phyloP scores from a whole-genome alignment of 2,113 vertebrate species.

The Tichodroma muraria region DNA sequence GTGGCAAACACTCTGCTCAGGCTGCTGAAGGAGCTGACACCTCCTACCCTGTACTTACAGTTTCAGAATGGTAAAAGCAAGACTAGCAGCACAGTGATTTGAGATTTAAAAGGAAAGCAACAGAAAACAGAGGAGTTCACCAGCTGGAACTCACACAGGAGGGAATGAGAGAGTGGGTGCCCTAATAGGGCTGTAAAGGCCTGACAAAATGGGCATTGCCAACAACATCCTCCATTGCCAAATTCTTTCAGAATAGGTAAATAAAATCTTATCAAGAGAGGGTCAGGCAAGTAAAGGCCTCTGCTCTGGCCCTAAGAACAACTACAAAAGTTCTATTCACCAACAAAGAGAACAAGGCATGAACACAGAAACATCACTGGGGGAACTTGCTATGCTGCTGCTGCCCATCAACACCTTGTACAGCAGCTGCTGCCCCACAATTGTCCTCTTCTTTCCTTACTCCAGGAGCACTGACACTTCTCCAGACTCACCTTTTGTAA shows the following conservation, averaged over 20 bases:
- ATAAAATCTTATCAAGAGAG: not conserved
- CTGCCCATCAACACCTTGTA: not conserved
- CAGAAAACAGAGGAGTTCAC: not conserved
- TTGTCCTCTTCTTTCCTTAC: not conserved
- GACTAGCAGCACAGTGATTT: not conserved
- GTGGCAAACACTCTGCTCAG: not conserved
- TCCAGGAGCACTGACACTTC: not conserved
- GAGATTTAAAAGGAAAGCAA: not conserved
- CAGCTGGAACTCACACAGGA: not conserved
- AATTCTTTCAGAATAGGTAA: not conserved
- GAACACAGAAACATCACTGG: not conserved
- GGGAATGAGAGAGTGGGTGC: not conserved
- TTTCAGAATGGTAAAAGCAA: not conserved
- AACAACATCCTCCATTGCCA: not conserved
- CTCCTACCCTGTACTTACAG: not conserved
- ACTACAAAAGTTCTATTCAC: not conserved
- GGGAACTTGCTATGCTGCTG: not conserved
- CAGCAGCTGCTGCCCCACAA: not conserved
- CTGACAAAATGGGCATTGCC: not conserved
- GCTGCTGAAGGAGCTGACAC: not conserved
- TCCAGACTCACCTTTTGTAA: constrained; percentile 78
- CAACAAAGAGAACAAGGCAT: not conserved
- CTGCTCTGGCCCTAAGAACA: not conserved
- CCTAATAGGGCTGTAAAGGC: not conserved
- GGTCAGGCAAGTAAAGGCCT: not conserved